Evolutionary conservation across 92 coral and sea anemone genomes (phyloP).

Genomic region (Umimayanthus kanabou): DNA sequence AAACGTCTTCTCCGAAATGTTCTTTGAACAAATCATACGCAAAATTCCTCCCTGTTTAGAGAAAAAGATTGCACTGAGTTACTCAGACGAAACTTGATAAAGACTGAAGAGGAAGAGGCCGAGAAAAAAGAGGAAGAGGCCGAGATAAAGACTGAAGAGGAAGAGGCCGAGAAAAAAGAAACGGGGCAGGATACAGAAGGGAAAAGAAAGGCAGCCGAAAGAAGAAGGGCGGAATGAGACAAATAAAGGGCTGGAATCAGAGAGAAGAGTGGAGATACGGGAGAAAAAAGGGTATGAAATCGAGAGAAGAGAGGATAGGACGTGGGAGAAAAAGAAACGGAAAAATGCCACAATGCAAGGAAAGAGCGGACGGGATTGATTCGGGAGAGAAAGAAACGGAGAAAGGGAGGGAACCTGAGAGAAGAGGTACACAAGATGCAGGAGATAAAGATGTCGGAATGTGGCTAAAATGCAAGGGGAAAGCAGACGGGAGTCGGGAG

Average conservation of each 20-base stretch:
- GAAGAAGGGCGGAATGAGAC: no score
- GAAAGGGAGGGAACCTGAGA: not conserved
- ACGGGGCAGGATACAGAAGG: not conserved
- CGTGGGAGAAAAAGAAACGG: not conserved
- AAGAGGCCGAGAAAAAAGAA: not conserved
- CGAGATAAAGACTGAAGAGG: not conserved
- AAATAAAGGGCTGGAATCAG: not conserved
- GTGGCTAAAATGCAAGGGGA: not conserved
- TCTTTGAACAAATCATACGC: conserved; percentile 31
- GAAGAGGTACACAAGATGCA: not conserved
- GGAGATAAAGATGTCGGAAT: not conserved
- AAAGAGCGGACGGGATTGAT: not conserved
- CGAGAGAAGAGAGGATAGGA: not conserved
- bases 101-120: not conserved
- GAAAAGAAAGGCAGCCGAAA: no score
- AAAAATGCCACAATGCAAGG: no score
- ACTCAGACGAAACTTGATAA: not conserved
- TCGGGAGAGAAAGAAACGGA: no score
- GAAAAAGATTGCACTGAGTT: not conserved
- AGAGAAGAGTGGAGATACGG: not conserved
- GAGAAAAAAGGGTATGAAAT: no score
- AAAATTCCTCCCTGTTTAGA: conserved; percentile 30
- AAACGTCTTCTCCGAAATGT: conserved; percentile 16
- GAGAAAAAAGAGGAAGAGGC: no score
- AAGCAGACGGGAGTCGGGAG: not conserved